Base-by-base conservation (phyloP, 2,797 vertebrate species). In the Emys orbicularis region DNA sequence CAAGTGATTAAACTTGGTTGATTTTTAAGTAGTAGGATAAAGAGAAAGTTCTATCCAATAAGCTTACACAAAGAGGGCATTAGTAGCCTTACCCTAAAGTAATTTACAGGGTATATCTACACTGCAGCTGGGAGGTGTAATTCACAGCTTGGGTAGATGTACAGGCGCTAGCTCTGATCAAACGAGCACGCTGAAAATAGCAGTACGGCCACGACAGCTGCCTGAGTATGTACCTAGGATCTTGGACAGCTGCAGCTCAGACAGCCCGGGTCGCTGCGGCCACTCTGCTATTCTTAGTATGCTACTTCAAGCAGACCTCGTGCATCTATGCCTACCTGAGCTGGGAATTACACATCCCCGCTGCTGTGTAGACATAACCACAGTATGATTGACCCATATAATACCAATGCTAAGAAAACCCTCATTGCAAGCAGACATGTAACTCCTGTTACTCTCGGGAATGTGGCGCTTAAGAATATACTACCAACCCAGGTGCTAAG, bases 401-500 rank as follows among this genome's bases (percentile, higher is more conserved):
- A 88, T 83, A 56, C 88, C 90, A 89, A 52, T 91, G 94, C 90
- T 92, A 89, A 84, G 94, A 92, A 96, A 96, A 90, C 79, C 92
- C 94, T 93, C 95, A 89, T 61, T 89, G 88, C 93, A 89, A 89
- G 84, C 56, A 34, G 87, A 81, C 86, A 87, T 94, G 88, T 96
- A 96, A 97, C 96, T 94, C 93, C 1, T 0, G 72, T 54, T 86
- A 31, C 80, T 91, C 94, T 54, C 0, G 94, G 96, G 97, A 96
- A 94, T 94, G 81, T 84, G 86, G 52, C 74, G 90, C 87, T 92
- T 96, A 95, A 93, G 96, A 96, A 91, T 72, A 72, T 41, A 23
- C 68, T 41, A 41, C 21, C 37, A 72, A 72, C n/a, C 37, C 19
- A 72, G 68, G 68, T 72, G n/a, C n/a, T 72, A 41, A 72, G 68